phyloP scores from a whole-genome alignment of 1,140 invertebrate genomes.

The Mamestra configurata region DNA sequence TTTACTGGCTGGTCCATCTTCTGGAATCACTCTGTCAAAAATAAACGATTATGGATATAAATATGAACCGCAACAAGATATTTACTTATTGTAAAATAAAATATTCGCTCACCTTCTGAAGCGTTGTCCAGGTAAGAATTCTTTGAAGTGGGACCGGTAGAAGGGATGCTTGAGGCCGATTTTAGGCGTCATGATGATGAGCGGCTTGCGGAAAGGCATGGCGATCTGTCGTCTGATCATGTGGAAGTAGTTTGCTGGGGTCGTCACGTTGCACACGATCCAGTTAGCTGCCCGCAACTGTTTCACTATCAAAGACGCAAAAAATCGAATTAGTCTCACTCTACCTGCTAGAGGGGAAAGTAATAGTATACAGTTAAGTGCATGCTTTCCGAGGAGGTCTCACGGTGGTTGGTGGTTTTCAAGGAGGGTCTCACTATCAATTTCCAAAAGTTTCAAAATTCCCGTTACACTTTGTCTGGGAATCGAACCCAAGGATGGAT shows the following conservation, averaged over 20 bases:
- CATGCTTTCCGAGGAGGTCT: too few species aligned
- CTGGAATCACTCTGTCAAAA: slow-evolving; percentile 86
- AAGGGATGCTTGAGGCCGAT: slow-evolving; percentile 87
- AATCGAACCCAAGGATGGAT: too few species aligned
- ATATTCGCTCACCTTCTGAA: slow-evolving; percentile 79
- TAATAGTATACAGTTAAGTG: too few species aligned
- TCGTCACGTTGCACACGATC: slow-evolving; percentile 94
- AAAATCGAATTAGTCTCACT: background rate
- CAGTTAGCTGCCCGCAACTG: slow-evolving; percentile 95
- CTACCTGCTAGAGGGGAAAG: too few species aligned
- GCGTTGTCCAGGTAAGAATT: slow-evolving; percentile 72
- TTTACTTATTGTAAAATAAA: too few species aligned
- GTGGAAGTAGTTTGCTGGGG: slow-evolving; percentile 96
- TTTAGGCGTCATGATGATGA: slow-evolving; percentile 95
- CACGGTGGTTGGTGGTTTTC: too few species aligned
- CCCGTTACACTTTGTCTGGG: too few species aligned
- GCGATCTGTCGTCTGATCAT: slow-evolving; percentile 94
- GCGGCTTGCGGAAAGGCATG: slow-evolving; percentile 94
- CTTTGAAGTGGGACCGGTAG: slow-evolving; percentile 77
- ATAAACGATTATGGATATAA: too few species aligned
- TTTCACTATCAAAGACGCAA: slow-evolving; percentile 85
- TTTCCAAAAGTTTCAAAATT: too few species aligned
- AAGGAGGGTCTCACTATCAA: too few species aligned
- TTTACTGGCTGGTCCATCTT: slow-evolving; percentile 87
- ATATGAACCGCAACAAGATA: too few species aligned